Evolutionary conservation across 2,888 invertebrate genomes (phyloP).

Genomic region (Andrena haemorrhoa): DNA sequence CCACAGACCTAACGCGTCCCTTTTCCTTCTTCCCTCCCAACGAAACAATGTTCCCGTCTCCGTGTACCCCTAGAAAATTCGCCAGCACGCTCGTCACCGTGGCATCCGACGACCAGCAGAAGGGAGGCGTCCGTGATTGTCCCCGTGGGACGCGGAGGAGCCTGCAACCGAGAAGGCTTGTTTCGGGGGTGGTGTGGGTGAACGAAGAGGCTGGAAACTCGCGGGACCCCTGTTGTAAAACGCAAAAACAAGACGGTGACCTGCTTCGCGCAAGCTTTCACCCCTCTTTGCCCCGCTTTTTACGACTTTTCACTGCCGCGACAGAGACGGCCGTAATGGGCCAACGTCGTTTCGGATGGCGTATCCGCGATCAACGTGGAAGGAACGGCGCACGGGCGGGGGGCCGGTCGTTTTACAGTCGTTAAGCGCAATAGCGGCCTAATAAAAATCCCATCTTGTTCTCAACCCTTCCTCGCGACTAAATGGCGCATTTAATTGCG

Average conservation of each 20-base stretch:
- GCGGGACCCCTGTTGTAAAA: constrained; percentile 63
- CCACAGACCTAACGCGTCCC: background rate
- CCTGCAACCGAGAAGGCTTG: constrained; percentile 45
- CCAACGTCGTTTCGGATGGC: constrained; percentile 58
- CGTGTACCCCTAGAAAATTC: background rate
- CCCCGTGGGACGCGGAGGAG: constrained; percentile 77
- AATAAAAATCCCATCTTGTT: constrained; percentile 84
- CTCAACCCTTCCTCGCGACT: constrained; percentile 78
- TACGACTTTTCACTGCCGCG: constrained; percentile 64
- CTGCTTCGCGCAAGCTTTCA: constrained; percentile 21
- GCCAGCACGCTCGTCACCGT: constrained; percentile 14
- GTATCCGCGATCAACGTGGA: constrained; percentile 56
- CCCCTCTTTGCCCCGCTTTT: constrained; percentile 53
- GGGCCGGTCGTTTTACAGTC: constrained; percentile 82
- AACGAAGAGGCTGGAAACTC: constrained; percentile 42
- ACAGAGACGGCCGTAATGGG: constrained; percentile 63
- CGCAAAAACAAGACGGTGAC: constrained; percentile 67
- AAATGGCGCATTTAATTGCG: constrained; percentile 81
- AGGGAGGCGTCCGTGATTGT: constrained; percentile 81
- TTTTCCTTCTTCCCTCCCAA: background rate
- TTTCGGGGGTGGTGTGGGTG: constrained; percentile 16
- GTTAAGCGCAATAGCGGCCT: constrained; percentile 82
- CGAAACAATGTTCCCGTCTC: too few species aligned
- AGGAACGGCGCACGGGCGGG: constrained; percentile 27
- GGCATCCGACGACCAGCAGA: constrained; percentile 51